Evolutionary conservation across 2,113 vertebrate genomes (phyloP).

Genomic region (Laticauda colubrina): DNA sequence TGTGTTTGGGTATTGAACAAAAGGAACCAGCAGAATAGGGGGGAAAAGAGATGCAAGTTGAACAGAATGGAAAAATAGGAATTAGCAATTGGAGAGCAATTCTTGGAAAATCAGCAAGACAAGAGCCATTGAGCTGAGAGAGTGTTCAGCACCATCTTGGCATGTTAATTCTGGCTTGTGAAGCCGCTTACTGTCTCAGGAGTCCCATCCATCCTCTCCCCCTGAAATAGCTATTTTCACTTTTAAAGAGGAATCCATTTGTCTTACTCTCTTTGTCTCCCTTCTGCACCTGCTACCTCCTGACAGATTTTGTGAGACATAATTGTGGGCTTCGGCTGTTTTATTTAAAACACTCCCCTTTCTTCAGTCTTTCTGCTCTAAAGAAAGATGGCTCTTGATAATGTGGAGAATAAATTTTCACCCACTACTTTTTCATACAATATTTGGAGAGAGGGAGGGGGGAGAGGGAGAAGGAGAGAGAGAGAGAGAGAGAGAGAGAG

Average conservation of each 20-base stretch:
- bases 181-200: background rate
- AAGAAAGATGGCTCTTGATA: background rate
- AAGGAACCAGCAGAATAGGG: background rate
- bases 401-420: background rate
- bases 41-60: background rate
- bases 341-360: slow-evolving; percentile 43
- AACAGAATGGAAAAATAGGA: background rate
- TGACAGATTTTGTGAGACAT: slow-evolving; percentile 63
- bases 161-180: slow-evolving; percentile 18
- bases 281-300: slow-evolving; percentile 55
- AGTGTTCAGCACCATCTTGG: background rate
- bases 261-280: slow-evolving; percentile 50
- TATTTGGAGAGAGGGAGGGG: background rate
- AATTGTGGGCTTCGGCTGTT: slow-evolving; percentile 59
- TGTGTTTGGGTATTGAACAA: background rate
- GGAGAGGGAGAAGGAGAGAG: background rate
- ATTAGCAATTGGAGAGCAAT: background rate
- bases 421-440: background rate
- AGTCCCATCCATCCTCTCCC: slow-evolving; percentile 22
- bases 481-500: too few species aligned
- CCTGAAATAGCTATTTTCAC: slow-evolving; percentile 51
- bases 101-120: background rate
- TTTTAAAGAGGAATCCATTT: slow-evolving; percentile 47
- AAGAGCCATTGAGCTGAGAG: background rate
- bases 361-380: background rate